Evolutionary conservation across 2,888 invertebrate genomes (phyloP).

Genomic region (Meloe dianella): DNA sequence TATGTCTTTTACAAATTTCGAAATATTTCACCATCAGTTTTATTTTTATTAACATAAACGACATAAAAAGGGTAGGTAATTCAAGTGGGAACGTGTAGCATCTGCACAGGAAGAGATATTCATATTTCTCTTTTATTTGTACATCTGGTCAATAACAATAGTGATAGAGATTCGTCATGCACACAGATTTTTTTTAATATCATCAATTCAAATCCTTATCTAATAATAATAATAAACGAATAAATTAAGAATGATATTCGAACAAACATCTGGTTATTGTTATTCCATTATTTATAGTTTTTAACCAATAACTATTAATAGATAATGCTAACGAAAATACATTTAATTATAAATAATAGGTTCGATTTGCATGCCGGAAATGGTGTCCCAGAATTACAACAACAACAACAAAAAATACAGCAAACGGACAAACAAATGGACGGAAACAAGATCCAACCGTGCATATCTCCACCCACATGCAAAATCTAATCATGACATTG

Average conservation of each 20-base stretch:
- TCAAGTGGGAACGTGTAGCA: constrained; percentile 24
- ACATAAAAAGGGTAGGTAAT: constrained; percentile 6
- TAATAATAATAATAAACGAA: neutral
- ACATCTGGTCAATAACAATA: constrained; percentile 23
- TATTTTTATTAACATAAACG: neutral
- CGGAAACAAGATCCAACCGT: constrained; percentile 37
- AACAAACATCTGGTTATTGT: neutral
- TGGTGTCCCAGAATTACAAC: neutral
- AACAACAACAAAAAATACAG: no score
- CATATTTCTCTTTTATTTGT: constrained; percentile 18
- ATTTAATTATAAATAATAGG: neutral
- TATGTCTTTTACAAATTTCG: no score
- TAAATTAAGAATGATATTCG: neutral
- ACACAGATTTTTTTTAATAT: neutral
- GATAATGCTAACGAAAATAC: neutral
- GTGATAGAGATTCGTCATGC: neutral
- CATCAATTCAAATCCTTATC: neutral
- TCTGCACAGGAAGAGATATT: constrained; percentile 28
- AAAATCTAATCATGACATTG: constrained; percentile 10
- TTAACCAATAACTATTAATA: neutral
- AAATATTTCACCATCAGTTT: neutral
- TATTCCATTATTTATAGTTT: neutral
- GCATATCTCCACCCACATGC: constrained; percentile 40
- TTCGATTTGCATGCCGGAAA: constrained; percentile 1
- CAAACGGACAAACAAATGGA: constrained; percentile 2